Base-by-base conservation (phyloP, 2,113 vertebrate genomes). In the Tringa solitaria region DNA sequence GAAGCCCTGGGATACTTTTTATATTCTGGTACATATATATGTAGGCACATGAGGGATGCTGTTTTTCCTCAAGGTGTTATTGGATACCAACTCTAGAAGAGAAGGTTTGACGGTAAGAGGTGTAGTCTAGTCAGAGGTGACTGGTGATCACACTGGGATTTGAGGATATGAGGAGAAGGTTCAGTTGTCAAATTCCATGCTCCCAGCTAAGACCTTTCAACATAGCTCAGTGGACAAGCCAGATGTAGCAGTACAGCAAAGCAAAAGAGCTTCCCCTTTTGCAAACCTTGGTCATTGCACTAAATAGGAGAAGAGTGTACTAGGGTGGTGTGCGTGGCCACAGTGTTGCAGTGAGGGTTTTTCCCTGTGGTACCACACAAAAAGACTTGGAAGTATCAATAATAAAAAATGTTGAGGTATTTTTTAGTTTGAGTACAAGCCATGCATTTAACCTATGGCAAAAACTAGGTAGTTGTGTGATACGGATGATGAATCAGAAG, bases 371-470 rank as follows among this genome's bases (percentile, higher is more conserved):
- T 56, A n/a, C 8, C 16, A n/a, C 5, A 23, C 8, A 50, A n/a
- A 77, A 81, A 53, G 5, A 24, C 26, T 12, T 27, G 8, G 19
- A 77, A 81, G 21, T 65, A 37, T 20, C 1, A 2, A 48, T 1
- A 19, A 86, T 61, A 1, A 3, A 75, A 15, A 41, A 8, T 1
- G 0, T n/a, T 43, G 45, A 61, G 4, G 3, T 41, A 3, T 24
- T 33, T 35, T 74, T 88, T 12, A 28, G 15, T 50, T 75, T 1
- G 0, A 72, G 5, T 33, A 8, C 11, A 93, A 60, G 27, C 68
- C n/a, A 46, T n/a, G 5, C 8, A 26, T 50, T 59, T 41, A 57
- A 70, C 9, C 8, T 87, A 4, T 20, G 9, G 41, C 8, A 82
- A 90, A 79, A 75, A 32, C 23, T 37, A 45, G 9, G 27, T 26